Base-by-base conservation (phyloP, 92 coral and sea anemone species). In the Ricordea florida region DNA sequence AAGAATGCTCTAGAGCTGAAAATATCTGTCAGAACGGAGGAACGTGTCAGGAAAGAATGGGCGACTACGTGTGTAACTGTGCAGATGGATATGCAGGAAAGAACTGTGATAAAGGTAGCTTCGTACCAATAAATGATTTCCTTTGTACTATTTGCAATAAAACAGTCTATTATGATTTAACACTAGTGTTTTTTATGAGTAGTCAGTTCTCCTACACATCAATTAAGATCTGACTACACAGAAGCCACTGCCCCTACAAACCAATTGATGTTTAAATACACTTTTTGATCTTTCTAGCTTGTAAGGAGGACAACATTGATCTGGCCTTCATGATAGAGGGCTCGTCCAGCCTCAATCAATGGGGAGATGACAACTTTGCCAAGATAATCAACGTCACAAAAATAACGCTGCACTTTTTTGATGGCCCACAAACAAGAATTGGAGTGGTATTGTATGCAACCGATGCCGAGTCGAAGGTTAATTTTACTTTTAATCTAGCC, bases 1-100 rank as follows among this genome's bases (percentile, higher is more conserved):
- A 63, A 43, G 70, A 63, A 42, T 63, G 70, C 6, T 63, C 55
- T 24, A 1, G 40, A 10, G 24, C 70, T 9, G 0, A 27, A 6
- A 55, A 70, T n/a, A 41, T 63, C 16, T 63, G 70, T 28, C 55
- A 71, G 26, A 73, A 73, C 38, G 71, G 71, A 37, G 80, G 80
- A 27, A 27, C 57, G 17, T 73, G 80, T 30, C 48, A 57, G 21
- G 55, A 57, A 29, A 27, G 37, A 26, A 7, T 30, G 36, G 80
- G 80, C 2, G 25, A 41, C 42, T 73, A 73, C 21, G 3, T 8
- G 11, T 73, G 80, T 25, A 29, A 24, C n/a, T 73, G 80, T 48
- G 28, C 22, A 21, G 3, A 6, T n/a, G n/a, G n/a, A n/a, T n/a
- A n/a, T n/a, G n/a, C n/a, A n/a, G n/a, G n/a, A n/a, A n/a, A n/a